phyloP scores from a whole-genome alignment of 1,140 invertebrate genomes.

The Campoletis sonorensis region DNA sequence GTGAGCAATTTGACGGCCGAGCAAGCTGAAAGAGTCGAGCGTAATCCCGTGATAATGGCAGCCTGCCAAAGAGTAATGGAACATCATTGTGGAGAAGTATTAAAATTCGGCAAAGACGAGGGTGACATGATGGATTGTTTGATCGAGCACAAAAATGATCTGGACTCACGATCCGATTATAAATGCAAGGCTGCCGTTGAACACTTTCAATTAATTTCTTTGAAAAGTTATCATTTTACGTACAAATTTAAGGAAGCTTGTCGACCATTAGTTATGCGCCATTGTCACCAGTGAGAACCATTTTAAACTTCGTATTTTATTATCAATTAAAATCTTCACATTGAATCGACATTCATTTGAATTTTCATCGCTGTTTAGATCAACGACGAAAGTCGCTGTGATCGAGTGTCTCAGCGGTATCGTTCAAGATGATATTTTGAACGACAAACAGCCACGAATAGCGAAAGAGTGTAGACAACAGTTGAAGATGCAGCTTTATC shows the following conservation, averaged over 20 bases:
- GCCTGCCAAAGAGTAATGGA: conserved; percentile 91
- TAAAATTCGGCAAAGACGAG: conserved; percentile 85
- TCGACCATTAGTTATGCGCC: conserved; percentile 86
- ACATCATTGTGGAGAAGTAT: conserved; percentile 85
- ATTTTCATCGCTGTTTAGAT: conserved; percentile 62
- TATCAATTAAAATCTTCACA: conserved; percentile 48
- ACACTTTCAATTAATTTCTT: conserved; percentile 93
- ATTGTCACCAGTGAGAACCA: conserved; percentile 82
- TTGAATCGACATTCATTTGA: neutral
- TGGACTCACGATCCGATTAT: conserved; percentile 82
- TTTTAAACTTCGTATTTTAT: conserved; percentile 46
- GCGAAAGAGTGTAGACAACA: conserved; percentile 92
- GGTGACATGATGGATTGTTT: conserved; percentile 96
- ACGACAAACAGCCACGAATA: conserved; percentile 86
- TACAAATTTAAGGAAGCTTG: conserved; percentile 97
- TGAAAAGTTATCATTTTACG: conserved; percentile 96
- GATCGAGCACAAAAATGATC: conserved; percentile 94
- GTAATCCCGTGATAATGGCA: conserved; percentile 90
- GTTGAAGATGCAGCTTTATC: conserved; percentile 90
- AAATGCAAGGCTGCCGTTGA: conserved; percentile 96
- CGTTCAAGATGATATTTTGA: conserved; percentile 92
- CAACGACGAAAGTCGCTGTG: conserved; percentile 90
- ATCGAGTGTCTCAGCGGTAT: conserved; percentile 94
- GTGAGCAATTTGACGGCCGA: conserved; percentile 94
- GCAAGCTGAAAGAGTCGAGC: conserved; percentile 89